A percentile compares a stretch with the other conserved stretches of the same genome.
These are phyloP conservation scores for Cranoglanis bouderius DNA, from an alignment of 2,113 vertebrate genomes.

Conservation along the genomic window DNA sequence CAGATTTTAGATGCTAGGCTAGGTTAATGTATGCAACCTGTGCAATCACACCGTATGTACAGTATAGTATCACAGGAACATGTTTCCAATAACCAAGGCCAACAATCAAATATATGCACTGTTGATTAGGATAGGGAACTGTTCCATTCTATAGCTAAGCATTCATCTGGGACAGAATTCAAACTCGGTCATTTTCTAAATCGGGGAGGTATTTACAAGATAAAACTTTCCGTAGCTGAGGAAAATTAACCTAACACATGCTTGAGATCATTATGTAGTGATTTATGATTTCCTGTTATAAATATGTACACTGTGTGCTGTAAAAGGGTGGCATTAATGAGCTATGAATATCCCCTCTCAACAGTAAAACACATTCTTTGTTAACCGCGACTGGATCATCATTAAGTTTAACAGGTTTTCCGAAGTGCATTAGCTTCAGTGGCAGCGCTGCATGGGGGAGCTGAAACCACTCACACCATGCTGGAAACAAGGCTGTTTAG, in stretches of 20 bases:
- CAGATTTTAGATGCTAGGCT: no score
- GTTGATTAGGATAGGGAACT: not conserved
- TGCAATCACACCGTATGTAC: not conserved
- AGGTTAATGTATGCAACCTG: not conserved
- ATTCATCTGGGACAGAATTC: not conserved
- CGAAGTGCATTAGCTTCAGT: conserved; percentile 43
- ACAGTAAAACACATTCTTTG: conserved; percentile 54
- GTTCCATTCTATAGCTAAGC: not conserved
- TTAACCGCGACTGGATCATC: conserved; percentile 48
- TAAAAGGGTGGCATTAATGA: conserved; percentile 48
- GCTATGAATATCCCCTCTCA: conserved; percentile 41
- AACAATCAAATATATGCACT: not conserved
- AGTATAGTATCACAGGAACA: not conserved
- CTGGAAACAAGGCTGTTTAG: conserved; percentile 31
- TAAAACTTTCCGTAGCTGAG: conserved; percentile 22
- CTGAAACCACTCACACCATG: conserved; percentile 24
- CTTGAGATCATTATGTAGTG: conserved; percentile 38
- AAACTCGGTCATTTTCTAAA: not conserved
- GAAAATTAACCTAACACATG: conserved; percentile 39
- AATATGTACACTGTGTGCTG: conserved; percentile 38
- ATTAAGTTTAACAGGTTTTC: conserved; percentile 53
- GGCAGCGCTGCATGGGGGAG: conserved; percentile 28
- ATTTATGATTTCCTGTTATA: conserved; percentile 45
- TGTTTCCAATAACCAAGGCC: not conserved
- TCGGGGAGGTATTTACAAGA: conserved; percentile 42